Evolutionary conservation across 2,797 vertebrate genomes (phyloP).

Genomic region (Apogon hyalosoma): DNA sequence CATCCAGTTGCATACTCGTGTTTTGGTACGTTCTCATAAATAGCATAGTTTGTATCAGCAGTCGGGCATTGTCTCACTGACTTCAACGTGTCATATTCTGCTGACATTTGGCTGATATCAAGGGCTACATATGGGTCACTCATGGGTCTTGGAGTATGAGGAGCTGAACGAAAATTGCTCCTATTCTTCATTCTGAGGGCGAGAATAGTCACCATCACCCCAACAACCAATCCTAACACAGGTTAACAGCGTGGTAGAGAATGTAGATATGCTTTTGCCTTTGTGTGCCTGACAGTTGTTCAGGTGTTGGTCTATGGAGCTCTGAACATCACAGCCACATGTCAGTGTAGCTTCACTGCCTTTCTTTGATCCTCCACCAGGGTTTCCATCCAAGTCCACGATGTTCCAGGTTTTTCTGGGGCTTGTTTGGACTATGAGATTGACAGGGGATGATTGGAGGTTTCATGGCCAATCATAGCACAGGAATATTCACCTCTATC

Average conservation of each 20-base stretch:
- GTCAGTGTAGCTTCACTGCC: not conserved
- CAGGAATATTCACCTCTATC: slow-evolving; percentile 23
- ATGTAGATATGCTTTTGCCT: not conserved
- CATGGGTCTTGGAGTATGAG: not conserved
- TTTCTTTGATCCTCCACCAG: not conserved
- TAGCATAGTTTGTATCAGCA: not conserved
- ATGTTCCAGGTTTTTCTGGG: not conserved
- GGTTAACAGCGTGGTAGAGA: not conserved
- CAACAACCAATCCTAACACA: slow-evolving; percentile 11
- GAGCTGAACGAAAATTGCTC: not conserved
- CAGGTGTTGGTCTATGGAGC: not conserved
- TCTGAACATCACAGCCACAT: slow-evolving; percentile 1
- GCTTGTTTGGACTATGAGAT: slow-evolving; percentile 11
- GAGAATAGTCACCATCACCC: not conserved
- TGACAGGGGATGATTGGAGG: slow-evolving; percentile 11
- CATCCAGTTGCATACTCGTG: not conserved
- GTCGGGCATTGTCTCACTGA: not conserved
- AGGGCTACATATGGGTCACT: slow-evolving; percentile 5
- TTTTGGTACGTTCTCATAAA: slow-evolving; percentile 20
- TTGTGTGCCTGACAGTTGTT: not conserved
- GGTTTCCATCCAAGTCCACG: too few species aligned
- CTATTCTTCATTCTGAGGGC: not conserved
- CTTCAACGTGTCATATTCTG: slow-evolving; percentile 27
- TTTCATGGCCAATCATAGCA: not conserved
- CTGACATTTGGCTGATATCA: not conserved